Conservation (phyloP, 2,797 vertebrate genomes). For the Okamejei kenojei region DNA sequence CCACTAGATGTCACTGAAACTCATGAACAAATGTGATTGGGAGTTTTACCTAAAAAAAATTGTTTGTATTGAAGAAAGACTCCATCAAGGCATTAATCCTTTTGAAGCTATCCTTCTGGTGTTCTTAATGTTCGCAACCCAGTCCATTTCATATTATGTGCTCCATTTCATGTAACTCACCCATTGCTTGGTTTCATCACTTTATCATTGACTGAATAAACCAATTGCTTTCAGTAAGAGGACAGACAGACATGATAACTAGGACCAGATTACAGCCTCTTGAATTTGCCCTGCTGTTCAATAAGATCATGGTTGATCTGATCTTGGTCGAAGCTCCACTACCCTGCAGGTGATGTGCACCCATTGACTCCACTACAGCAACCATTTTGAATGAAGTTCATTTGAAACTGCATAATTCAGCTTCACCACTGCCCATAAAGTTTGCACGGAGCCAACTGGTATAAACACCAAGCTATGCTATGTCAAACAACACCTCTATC, state of each 20-base stretch:
- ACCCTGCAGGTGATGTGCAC: too few species aligned
- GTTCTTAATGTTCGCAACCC: background rate
- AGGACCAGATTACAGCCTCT: too few species aligned
- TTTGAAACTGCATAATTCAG: background rate
- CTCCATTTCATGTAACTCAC: background rate
- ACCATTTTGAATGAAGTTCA: background rate
- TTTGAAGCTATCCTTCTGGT: background rate
- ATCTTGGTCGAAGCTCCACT: too few species aligned
- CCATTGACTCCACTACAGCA: too few species aligned
- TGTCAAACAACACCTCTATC: background rate
- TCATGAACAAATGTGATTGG: background rate
- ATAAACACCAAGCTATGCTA: background rate
- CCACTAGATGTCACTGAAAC: background rate
- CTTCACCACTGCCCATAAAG: background rate
- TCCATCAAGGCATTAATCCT: background rate
- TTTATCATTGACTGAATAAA: background rate
- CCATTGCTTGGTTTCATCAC: background rate
- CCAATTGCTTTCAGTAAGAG: background rate
- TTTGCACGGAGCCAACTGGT: background rate
- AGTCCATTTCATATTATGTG: background rate
- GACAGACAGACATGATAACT: too few species aligned
- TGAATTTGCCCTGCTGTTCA: too few species aligned
- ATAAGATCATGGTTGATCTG: too few species aligned
- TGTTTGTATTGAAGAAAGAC: background rate
- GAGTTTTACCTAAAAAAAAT: background rate